Conservation (phyloP, 2,113 vertebrate species). For the Channa maculata region DNA sequence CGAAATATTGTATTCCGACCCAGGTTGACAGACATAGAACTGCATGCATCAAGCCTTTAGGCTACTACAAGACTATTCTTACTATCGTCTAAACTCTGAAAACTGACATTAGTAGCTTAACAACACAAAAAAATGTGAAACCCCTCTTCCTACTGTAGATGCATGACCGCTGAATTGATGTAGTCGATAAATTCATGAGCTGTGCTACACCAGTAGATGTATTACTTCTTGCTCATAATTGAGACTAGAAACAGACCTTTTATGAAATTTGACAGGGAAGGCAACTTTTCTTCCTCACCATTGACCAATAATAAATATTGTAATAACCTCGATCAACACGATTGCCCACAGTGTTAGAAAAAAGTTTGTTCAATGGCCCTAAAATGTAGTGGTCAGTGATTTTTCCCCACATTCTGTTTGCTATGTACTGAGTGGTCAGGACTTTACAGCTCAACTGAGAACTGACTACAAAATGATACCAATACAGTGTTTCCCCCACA, state of each 20-base stretch:
- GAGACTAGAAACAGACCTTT: not conserved
- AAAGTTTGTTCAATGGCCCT: not conserved
- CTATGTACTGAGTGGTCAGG: not conserved
- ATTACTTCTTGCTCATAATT: not conserved
- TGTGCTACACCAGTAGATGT: not conserved
- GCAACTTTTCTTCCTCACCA: not conserved
- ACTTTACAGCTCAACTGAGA: not conserved
- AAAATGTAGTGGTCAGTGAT: slow-evolving; percentile 10
- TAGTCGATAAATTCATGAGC: not conserved
- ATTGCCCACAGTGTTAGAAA: not conserved
- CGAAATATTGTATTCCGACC: not conserved
- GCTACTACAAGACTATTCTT: not conserved
- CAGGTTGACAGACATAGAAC: not conserved
- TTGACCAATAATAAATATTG: not conserved
- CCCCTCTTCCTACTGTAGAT: not conserved
- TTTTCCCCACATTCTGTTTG: slow-evolving; percentile 5
- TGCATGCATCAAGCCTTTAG: not conserved
- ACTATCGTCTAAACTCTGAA: not conserved
- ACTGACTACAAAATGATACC: no score
- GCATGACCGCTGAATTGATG: not conserved
- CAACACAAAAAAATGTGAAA: not conserved
- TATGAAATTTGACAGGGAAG: not conserved
- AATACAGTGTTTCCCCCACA: no score
- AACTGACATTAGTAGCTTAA: not conserved
- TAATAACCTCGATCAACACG: slow-evolving; percentile 1